phyloP scores from a whole-genome alignment of 2,888 invertebrate genomes.

The Corythucha ciliata region DNA sequence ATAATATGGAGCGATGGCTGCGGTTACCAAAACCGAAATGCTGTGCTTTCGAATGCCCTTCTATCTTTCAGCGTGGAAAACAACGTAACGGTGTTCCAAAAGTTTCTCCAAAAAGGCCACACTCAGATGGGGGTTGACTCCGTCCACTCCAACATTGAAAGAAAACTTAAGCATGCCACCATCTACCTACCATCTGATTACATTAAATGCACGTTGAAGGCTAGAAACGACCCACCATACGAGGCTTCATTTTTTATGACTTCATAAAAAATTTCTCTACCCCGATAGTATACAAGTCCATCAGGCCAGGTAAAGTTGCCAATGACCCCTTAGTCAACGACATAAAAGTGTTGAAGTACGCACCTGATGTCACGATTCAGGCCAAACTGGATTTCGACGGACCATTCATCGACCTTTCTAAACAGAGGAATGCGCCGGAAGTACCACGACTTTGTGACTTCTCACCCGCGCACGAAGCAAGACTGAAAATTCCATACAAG shows the following conservation, averaged over 20 bases:
- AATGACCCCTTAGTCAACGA: not conserved
- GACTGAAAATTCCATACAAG: not conserved
- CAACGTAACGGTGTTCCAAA: not conserved
- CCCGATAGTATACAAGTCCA: not conserved
- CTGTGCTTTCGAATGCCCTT: slow-evolving; percentile 3
- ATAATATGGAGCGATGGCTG: slow-evolving; percentile 10
- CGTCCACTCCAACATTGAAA: slow-evolving; percentile 9
- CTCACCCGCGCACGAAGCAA: not conserved
- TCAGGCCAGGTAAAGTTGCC: not conserved
- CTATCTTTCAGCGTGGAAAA: not conserved
- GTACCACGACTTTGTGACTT: not conserved
- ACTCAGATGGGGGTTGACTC: slow-evolving; percentile 9
- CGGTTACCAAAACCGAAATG: slow-evolving; percentile 13
- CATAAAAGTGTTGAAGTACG: too few relatives aligned
- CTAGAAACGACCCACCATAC: not conserved
- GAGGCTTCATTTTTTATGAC: not conserved
- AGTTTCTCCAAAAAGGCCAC: slow-evolving; percentile 8
- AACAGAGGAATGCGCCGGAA: not conserved
- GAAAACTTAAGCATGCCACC: not conserved
- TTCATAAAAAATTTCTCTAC: not conserved
- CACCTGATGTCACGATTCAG: not conserved
- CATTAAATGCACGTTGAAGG: not conserved
- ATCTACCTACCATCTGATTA: slow-evolving; percentile 1
- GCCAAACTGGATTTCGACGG: slow-evolving; percentile 1
- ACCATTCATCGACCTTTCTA: not conserved